Conservation (phyloP, 2,888 invertebrate species). For the Caenorhabditis sp. region DNA sequence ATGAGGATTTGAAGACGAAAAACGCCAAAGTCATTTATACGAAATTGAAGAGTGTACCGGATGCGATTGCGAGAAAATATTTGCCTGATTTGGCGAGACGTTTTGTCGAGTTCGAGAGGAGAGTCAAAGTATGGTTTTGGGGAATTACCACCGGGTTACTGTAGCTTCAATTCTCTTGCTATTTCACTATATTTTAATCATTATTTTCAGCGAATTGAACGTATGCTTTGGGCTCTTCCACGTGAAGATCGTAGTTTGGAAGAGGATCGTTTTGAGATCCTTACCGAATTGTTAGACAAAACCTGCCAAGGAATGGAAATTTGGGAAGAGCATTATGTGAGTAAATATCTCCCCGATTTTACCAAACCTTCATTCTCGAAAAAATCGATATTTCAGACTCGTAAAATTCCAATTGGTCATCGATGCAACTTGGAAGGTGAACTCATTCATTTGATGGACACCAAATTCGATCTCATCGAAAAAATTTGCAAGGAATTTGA, state of each 20-base stretch:
- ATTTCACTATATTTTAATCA: too few relatives aligned
- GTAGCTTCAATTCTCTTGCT: too few relatives aligned
- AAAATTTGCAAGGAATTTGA: conserved; percentile 56
- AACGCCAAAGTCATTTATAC: conserved; percentile 39
- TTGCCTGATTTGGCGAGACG: conserved; percentile 58
- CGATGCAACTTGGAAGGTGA: conserved; percentile 59
- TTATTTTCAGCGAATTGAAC: conserved; percentile 44
- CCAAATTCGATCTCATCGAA: conserved; percentile 60
- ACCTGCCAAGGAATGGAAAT: conserved; percentile 64
- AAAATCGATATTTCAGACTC: conserved; percentile 48
- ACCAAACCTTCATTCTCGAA: background rate
- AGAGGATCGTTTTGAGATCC: conserved; percentile 61
- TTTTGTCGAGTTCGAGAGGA: conserved; percentile 53
- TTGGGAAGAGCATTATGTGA: conserved; percentile 62
- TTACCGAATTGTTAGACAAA: conserved; percentile 65
- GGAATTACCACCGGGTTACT: too few relatives aligned
- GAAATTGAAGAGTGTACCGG: conserved; percentile 53
- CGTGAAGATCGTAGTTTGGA: conserved; percentile 50
- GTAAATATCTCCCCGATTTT: background rate
- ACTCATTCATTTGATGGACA: conserved; percentile 54
- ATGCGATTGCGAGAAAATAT: conserved; percentile 47
- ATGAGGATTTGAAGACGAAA: conserved; percentile 49
- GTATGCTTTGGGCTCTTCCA: conserved; percentile 44
- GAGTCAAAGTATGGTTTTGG: conserved; percentile 39
- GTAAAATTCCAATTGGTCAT: conserved; percentile 55